A percentile compares a stretch with the other conserved stretches of the same genome.
phyloP scores from a whole-genome alignment of 2,113 vertebrate species.

The Ursus arctos region DNA sequence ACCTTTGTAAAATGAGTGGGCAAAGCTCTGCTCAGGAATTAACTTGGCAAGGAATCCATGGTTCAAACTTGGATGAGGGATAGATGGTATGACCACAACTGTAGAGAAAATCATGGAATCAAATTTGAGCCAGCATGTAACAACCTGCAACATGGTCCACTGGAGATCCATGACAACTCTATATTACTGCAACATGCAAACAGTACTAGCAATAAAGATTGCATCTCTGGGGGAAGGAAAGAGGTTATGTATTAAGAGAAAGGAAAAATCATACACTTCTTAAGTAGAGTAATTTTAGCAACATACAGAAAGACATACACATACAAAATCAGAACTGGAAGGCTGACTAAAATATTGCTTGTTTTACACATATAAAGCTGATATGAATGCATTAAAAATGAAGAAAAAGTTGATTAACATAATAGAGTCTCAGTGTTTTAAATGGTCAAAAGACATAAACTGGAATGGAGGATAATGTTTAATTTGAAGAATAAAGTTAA shows the following conservation, averaged over 20 bases:
- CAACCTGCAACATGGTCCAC: slow-evolving; percentile 81
- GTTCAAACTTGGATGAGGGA: slow-evolving; percentile 92
- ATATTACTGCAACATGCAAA: slow-evolving; percentile 84
- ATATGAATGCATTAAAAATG: slow-evolving; percentile 48
- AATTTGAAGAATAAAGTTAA: background rate
- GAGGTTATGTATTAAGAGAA: slow-evolving; percentile 78
- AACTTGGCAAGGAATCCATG: slow-evolving; percentile 93
- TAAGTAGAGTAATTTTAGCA: slow-evolving; percentile 76
- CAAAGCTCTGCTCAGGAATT: slow-evolving; percentile 92
- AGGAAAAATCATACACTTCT: slow-evolving; percentile 69
- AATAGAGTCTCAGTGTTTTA: slow-evolving; percentile 55
- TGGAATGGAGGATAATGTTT: background rate
- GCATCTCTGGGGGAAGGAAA: slow-evolving; percentile 69
- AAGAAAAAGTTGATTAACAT: slow-evolving; percentile 68
- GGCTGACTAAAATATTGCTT: slow-evolving; percentile 69
- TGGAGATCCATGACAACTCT: slow-evolving; percentile 82
- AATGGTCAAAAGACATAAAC: slow-evolving; percentile 41
- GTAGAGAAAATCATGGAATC: slow-evolving; percentile 90
- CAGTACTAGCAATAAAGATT: slow-evolving; percentile 70
- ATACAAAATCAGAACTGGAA: slow-evolving; percentile 69
- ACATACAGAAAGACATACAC: slow-evolving; percentile 75
- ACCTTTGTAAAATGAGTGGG: slow-evolving; percentile 93
- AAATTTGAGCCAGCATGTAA: slow-evolving; percentile 87
- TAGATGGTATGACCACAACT: slow-evolving; percentile 93
- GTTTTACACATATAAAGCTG: slow-evolving; percentile 51